These are phyloP conservation scores for Lasius platythorax DNA, from an alignment of 2,888 invertebrate species.

Conservation along the genomic window DNA sequence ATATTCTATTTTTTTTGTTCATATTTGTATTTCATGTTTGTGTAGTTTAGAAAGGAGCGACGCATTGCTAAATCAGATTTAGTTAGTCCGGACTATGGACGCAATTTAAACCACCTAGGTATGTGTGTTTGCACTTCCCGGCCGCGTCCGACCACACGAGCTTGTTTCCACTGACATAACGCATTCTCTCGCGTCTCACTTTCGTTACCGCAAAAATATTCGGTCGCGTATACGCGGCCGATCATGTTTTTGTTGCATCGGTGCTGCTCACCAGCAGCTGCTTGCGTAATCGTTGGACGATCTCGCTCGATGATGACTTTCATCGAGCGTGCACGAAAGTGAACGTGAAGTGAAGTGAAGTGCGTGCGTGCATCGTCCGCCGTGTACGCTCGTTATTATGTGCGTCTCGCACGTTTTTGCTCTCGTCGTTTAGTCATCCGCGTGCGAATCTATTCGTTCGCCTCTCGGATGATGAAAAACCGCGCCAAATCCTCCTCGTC, in stretches of 20 bases:
- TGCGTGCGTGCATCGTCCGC: background rate
- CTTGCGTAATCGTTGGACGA: constrained; percentile 30
- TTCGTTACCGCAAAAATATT: constrained; percentile 20
- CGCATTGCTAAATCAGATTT: background rate
- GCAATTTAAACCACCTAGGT: background rate
- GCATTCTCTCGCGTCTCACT: constrained; percentile 15
- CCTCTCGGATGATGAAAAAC: constrained; percentile 2
- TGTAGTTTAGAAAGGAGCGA: constrained; percentile 2
- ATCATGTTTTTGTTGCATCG: constrained; percentile 36
- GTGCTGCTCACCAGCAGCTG: background rate
- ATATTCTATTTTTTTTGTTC: background rate
- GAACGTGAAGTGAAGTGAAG: constrained; percentile 20
- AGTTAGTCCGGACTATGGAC: background rate
- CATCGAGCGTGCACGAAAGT: constrained; percentile 43
- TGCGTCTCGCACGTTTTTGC: background rate
- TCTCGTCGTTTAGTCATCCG: constrained; percentile 8
- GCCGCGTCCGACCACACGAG: background rate
- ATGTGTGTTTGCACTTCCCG: background rate
- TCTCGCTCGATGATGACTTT: constrained; percentile 14
- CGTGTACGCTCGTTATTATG: constrained; percentile 12
- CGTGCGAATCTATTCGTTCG: background rate
- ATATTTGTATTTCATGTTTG: background rate
- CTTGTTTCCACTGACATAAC: constrained; percentile 21
- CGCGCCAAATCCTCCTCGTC: background rate
- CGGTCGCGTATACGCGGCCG: constrained; percentile 35